phyloP scores from a whole-genome alignment of 1,140 invertebrate genomes.

The Musca vetustissima region DNA sequence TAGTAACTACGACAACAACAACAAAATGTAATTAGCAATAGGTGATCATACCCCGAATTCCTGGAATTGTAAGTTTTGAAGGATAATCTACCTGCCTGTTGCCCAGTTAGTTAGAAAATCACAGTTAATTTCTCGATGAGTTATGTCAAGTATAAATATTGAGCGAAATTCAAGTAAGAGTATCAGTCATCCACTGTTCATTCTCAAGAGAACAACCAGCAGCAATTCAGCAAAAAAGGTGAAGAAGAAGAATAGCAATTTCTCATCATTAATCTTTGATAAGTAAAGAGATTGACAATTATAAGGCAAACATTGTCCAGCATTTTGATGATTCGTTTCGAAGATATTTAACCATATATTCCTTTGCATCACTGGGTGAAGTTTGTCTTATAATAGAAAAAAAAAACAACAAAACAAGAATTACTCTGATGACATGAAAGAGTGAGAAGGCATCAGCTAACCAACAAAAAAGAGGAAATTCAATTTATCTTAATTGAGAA shows the following conservation, averaged over 20 bases:
- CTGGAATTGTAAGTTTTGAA: too few species aligned
- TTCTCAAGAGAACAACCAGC: not conserved
- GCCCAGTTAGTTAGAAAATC: too few species aligned
- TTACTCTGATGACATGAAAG: too few species aligned
- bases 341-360: not conserved
- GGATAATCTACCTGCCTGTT: too few species aligned
- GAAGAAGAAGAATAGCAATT: not conserved
- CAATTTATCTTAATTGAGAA: not conserved
- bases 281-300: slow-evolving; percentile 32
- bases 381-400: slow-evolving; percentile 52
- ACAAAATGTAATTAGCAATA: too few species aligned
- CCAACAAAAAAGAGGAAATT: not conserved
- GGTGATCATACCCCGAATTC: too few species aligned
- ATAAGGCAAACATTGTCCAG: slow-evolving; percentile 52
- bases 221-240: not conserved
- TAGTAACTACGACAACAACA: too few species aligned
- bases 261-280: not conserved
- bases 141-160: slow-evolving; percentile 9
- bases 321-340: slow-evolving; percentile 28
- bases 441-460: too few species aligned
- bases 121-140: too few species aligned
- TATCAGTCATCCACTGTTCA: slow-evolving; percentile 12
- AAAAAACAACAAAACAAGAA: not conserved
- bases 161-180: not conserved
- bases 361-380: slow-evolving; percentile 52